These are phyloP conservation scores for Hipposideros larvatus DNA, from an alignment of 2,797 vertebrate species.

Conservation along the genomic window DNA sequence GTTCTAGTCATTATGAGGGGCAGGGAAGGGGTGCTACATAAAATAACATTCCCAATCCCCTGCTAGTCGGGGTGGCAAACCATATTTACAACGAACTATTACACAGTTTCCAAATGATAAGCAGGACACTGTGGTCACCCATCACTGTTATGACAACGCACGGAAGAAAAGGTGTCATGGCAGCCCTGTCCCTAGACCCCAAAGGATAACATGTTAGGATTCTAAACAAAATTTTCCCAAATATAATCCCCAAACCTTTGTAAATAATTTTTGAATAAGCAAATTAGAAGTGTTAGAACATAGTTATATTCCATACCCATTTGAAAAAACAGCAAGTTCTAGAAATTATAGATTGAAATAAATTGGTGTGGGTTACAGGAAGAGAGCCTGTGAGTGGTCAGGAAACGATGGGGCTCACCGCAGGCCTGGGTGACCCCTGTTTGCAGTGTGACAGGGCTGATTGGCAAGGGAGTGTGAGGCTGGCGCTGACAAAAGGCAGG, in stretches of 20 bases:
- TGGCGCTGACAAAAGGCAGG: fast-evolving
- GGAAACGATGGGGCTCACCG: neutral
- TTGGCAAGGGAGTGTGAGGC: neutral
- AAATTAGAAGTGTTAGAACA: neutral
- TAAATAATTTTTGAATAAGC: neutral
- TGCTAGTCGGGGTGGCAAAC: neutral
- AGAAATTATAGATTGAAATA: neutral
- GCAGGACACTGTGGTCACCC: neutral
- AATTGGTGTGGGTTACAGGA: neutral
- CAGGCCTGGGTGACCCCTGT: no score
- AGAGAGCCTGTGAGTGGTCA: neutral
- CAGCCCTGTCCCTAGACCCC: neutral
- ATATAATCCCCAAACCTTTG: neutral
- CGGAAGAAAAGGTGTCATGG: neutral
- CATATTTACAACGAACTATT: neutral
- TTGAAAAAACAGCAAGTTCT: neutral
- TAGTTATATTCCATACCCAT: neutral
- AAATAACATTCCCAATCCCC: neutral
- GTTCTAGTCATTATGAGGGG: neutral
- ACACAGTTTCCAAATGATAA: neutral
- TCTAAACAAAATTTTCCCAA: neutral
- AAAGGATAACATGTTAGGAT: neutral
- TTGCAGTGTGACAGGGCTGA: neutral
- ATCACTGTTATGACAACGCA: neutral
- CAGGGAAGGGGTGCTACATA: neutral